These are phyloP conservation scores for Bombus haemorrhoidalis DNA, from an alignment of 1,140 invertebrate genomes.

Conservation along the genomic window DNA sequence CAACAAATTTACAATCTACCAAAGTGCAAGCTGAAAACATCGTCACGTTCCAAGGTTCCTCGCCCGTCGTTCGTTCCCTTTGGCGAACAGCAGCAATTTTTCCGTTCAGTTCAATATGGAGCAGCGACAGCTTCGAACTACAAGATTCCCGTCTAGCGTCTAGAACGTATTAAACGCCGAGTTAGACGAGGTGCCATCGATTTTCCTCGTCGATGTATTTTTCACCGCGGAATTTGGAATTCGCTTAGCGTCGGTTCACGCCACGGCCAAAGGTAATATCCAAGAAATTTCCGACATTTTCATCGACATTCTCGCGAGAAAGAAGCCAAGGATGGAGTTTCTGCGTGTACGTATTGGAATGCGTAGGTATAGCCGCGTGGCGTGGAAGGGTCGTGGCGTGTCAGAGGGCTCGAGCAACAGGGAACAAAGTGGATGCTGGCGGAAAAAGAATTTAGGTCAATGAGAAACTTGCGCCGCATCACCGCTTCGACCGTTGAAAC, in stretches of 20 bases:
- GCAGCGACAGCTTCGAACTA: not conserved
- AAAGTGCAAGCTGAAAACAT: no score
- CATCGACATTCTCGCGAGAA: constrained; percentile 28
- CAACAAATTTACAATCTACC: no score
- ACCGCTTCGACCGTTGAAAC: constrained; percentile 39
- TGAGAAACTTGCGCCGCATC: constrained; percentile 36
- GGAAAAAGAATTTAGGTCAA: constrained; percentile 50
- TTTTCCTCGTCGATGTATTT: constrained; percentile 21
- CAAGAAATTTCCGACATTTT: constrained; percentile 45
- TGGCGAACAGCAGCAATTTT: not conserved
- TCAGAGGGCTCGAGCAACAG: not conserved
- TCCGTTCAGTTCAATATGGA: not conserved
- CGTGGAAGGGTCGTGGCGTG: not conserved
- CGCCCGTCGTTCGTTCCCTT: not conserved
- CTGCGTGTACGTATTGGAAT: constrained; percentile 40
- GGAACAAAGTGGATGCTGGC: constrained; percentile 19
- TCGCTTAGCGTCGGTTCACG: constrained; percentile 11
- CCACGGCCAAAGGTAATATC: constrained; percentile 25
- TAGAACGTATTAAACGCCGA: not conserved
- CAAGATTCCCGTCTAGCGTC: not conserved
- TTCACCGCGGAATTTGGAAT: constrained; percentile 27
- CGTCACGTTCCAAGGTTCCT: no score
- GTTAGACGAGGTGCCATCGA: not conserved
- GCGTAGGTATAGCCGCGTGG: constrained; percentile 4
- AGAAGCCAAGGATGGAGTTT: not conserved